Conservation (phyloP, 2,797 vertebrate species). For the Neomorphus geoffroyi region DNA sequence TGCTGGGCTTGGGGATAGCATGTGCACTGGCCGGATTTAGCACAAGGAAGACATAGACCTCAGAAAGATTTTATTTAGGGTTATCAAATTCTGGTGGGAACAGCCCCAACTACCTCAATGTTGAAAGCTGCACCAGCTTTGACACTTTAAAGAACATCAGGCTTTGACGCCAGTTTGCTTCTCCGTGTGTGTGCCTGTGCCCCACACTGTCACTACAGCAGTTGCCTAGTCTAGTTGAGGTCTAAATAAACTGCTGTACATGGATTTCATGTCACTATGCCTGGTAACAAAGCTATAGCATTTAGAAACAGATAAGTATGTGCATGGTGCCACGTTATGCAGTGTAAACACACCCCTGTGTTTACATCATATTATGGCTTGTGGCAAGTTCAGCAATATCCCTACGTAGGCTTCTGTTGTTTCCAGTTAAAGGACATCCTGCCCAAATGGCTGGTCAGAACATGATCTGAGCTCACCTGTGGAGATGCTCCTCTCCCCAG, state of each 20-base stretch:
- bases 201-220: not conserved
- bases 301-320: fast-evolving
- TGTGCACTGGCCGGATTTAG: not conserved
- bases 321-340: not conserved
- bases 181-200: not conserved
- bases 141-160: not conserved
- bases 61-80: not conserved
- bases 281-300: not conserved
- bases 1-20: not conserved
- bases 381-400: not conserved
- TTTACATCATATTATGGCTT: too few species aligned
- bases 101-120: not conserved
- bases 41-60: not conserved
- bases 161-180: not conserved
- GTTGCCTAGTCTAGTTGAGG: not conserved
- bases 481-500: not conserved
- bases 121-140: not conserved
- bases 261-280: not conserved
- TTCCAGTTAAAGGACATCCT: not conserved
- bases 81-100: not conserved
- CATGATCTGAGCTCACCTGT: not conserved
- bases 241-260: not conserved
- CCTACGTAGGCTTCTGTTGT: not conserved
- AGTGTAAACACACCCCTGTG: not conserved
- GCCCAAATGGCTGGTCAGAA: fast-evolving